These are phyloP conservation scores for Cantharis flavilabris DNA, from an alignment of 2,888 invertebrate genomes.

Conservation along the genomic window DNA sequence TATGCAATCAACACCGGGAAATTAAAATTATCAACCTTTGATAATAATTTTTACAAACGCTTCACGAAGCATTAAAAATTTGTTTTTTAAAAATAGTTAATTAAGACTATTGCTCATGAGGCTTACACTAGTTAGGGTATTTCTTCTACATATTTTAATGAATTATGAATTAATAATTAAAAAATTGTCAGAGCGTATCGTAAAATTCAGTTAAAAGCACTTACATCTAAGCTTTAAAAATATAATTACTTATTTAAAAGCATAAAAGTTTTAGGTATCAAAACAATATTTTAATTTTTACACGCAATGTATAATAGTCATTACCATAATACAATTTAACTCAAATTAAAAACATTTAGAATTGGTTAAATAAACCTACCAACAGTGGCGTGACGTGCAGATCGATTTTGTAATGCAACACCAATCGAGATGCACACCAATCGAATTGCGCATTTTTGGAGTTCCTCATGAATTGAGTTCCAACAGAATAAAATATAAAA, in stretches of 20 bases:
- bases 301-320: not conserved
- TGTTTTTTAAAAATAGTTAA: not conserved
- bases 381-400: not conserved
- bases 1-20: not conserved
- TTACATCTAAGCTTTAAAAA: not conserved
- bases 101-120: not conserved
- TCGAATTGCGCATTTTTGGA: too few relatives aligned
- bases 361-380: not conserved
- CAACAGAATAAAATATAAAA: too few relatives aligned
- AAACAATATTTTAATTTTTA: not conserved
- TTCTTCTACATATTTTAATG: not conserved
- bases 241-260: not conserved
- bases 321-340: not conserved
- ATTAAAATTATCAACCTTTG: not conserved
- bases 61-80: not conserved
- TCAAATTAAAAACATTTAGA: not conserved
- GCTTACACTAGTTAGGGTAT: not conserved
- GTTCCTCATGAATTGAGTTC: too few relatives aligned
- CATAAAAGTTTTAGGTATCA: not conserved
- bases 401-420: not conserved
- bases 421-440: too few relatives aligned
- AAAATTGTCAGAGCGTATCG: not conserved
- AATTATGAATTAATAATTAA: not conserved
- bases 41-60: not conserved
- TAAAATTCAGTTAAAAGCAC: not conserved